Evolutionary conservation across 2,113 vertebrate species (phyloP), one percentile per base, ranked within the genome.

Genomic region (Gambusia holbrooki): DNA sequence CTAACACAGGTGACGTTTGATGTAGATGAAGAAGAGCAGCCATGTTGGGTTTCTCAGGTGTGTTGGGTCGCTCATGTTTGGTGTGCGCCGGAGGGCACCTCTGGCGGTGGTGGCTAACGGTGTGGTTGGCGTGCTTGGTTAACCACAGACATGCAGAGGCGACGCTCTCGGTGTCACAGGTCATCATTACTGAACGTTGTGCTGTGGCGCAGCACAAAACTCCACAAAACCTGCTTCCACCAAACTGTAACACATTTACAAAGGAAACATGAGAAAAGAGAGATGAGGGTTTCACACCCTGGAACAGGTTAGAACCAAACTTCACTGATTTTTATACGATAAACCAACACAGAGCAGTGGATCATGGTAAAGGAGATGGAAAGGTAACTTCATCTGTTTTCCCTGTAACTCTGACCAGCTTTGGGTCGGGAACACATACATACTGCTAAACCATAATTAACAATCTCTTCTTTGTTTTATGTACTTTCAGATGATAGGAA

Each of bases 1-100:
- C 94, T 94, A 95, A 97, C 94, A 89, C 96, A 97, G 96, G 96
- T 96, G 93, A 95, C 96, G 89, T 97, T 97, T 96, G 97, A 93
- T 96, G 95, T 97, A 96, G 94, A 96, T 95, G 97, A 96, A 95
- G 96, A 96, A 93, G 90, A 93, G 93, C 95, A 84, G 87, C 94
- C 94, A 64, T 92, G 90, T 92, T 94, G 95, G 94, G 93, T 92
- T 81, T 86, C 92, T 76, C 95, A 97, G 96, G 96, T 97, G 93
- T 96, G 96, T 97, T 88, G 81, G 84, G 77, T 84, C 54, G 72
- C 54, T 79, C 54, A 15, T 70, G 89, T 90, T 10, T 42, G 71
- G 76, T 79, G 82, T 87, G 93, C 87, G 83, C 80, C 83, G 45
- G 91, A 80, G 79, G 69, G 68, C 92, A 84, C 85, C 84, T 86